Conservation (phyloP, 1,140 invertebrate species). For the Drosophila sproati region DNA sequence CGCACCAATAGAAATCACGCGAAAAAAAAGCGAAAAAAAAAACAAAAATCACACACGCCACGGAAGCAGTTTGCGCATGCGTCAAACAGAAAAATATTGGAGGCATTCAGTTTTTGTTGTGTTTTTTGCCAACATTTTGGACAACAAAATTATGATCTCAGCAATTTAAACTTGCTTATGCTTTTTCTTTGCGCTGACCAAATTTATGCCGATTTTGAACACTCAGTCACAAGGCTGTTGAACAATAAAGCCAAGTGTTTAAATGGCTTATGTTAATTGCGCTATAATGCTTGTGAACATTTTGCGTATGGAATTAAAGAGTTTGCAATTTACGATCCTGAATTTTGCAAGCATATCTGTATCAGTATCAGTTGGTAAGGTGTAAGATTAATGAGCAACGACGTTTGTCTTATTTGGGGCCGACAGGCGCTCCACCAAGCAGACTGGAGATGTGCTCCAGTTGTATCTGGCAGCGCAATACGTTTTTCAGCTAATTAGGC, state of each 20-base stretch:
- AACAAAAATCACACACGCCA: slow-evolving; percentile 23
- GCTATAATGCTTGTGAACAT: slow-evolving; percentile 57
- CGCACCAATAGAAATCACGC: slow-evolving; percentile 53
- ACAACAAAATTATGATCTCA: slow-evolving; percentile 59
- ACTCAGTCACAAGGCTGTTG: slow-evolving; percentile 17
- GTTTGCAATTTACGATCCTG: slow-evolving; percentile 19
- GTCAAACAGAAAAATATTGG: slow-evolving; percentile 52
- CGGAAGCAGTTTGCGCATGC: slow-evolving; percentile 51
- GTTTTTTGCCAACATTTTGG: slow-evolving; percentile 13
- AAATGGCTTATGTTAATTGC: slow-evolving; percentile 50
- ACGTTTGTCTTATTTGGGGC: slow-evolving; percentile 37
- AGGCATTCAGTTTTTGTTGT: slow-evolving; percentile 36
- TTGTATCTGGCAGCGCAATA: slow-evolving; percentile 30
- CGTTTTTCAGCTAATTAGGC: slow-evolving; percentile 80
- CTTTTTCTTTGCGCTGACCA: slow-evolving; percentile 29
- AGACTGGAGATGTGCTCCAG: slow-evolving; percentile 8
- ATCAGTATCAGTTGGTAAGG: slow-evolving; percentile 22
- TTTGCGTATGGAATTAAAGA: slow-evolving; percentile 45
- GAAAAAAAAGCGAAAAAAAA: slow-evolving; percentile 34
- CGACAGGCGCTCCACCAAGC: slow-evolving; percentile 7
- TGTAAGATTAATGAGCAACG: slow-evolving; percentile 44
- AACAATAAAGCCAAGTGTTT: slow-evolving; percentile 69
- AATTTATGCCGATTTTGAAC: slow-evolving; percentile 57
- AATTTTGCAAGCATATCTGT: background rate
- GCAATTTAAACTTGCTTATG: slow-evolving; percentile 42